These are phyloP conservation scores for Pachypanchax playfairii DNA, from an alignment of 2,113 vertebrate genomes.

Conservation along the genomic window DNA sequence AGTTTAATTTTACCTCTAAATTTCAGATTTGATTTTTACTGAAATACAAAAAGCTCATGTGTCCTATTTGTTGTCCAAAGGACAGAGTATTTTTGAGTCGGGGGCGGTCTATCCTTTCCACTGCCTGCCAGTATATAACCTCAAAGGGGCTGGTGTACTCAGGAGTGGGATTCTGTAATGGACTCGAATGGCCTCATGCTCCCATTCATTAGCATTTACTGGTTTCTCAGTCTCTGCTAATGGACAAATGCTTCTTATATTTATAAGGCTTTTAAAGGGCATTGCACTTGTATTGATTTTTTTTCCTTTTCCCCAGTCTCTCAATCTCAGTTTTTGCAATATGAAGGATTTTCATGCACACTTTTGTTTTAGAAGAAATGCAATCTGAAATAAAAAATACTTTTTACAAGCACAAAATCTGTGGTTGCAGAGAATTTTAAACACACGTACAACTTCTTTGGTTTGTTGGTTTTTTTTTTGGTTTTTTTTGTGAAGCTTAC, in stretches of 20 bases:
- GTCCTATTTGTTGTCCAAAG: constrained; percentile 71
- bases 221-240: constrained; percentile 79
- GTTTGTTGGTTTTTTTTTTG: constrained; percentile 40
- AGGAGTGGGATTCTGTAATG: constrained; percentile 81
- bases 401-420: constrained; percentile 17
- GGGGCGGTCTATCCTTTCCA: constrained; percentile 63
- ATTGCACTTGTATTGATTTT: constrained; percentile 82
- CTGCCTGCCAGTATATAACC: constrained; percentile 76
- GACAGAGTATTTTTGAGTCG: constrained; percentile 75
- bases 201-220: constrained; percentile 83
- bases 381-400: constrained; percentile 41
- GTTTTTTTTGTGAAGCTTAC: constrained; percentile 34
- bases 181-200: constrained; percentile 79
- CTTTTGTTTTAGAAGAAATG: constrained; percentile 57
- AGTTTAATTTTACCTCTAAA: too few species aligned
- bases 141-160: constrained; percentile 65
- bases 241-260: constrained; percentile 81
- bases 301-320: constrained; percentile 33
- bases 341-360: constrained; percentile 62
- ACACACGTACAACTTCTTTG: background rate
- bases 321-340: constrained; percentile 69
- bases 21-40: constrained; percentile 53
- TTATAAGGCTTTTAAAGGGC: constrained; percentile 84
- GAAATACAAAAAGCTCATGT: constrained; percentile 64
- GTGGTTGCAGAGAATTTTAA: constrained; percentile 18